Evolutionary conservation across 1,140 invertebrate species (phyloP).

Genomic region (Drosophila burlai): DNA sequence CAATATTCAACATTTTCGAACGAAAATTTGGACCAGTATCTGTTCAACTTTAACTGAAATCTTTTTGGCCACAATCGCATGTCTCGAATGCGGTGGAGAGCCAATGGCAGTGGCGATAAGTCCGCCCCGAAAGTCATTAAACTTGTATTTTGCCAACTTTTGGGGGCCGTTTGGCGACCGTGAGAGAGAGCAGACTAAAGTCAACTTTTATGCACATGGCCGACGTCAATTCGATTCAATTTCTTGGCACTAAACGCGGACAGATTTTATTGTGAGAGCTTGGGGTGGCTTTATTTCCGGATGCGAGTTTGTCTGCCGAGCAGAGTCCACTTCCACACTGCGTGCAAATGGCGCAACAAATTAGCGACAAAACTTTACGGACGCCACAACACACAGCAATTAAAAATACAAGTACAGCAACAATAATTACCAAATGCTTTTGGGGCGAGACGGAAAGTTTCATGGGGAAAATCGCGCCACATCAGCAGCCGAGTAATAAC

Average conservation of each 20-base stretch:
- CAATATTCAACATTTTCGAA: constrained; percentile 4
- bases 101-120: constrained; percentile 32
- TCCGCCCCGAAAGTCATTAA: constrained; percentile 73
- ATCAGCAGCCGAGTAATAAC: constrained; percentile 45
- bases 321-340: constrained; percentile 28
- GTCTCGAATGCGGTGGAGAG: constrained; percentile 33
- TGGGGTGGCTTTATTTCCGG: constrained; percentile 31
- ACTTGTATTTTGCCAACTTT: constrained; percentile 64
- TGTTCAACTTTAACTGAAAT: constrained; percentile 36
- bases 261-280: constrained; percentile 22
- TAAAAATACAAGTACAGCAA: constrained; percentile 63
- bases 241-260: constrained; percentile 60
- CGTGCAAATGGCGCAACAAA: constrained; percentile 70
- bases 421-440: constrained; percentile 57
- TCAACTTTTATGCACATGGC: constrained; percentile 63
- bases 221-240: constrained; percentile 62
- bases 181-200: constrained; percentile 43
- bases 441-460: constrained; percentile 46
- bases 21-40: constrained; percentile 14
- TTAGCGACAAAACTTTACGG: constrained; percentile 75
- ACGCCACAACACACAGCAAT: constrained; percentile 60
- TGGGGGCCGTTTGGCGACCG: constrained; percentile 3
- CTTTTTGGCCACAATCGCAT: constrained; percentile 42
- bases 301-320: constrained; percentile 16
- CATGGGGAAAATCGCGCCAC: constrained; percentile 30